Percentiles rank a stretch among this genome's conserved stretches.
Evolutionary conservation across 2,888 invertebrate species (phyloP).

Genomic region (Pachliopta kotzebuea): DNA sequence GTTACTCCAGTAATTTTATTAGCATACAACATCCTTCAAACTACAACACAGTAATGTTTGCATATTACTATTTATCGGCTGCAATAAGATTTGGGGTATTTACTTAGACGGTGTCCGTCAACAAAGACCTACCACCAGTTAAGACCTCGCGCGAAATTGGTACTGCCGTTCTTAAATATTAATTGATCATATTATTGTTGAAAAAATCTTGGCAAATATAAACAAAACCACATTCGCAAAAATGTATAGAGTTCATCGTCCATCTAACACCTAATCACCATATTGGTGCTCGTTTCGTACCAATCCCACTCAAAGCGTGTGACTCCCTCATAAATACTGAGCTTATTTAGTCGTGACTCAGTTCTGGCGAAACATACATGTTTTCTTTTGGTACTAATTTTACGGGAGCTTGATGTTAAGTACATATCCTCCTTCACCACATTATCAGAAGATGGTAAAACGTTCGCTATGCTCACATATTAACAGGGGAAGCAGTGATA

Average conservation of each 20-base stretch:
- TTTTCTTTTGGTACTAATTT: slow-evolving; percentile 30
- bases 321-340: slow-evolving; percentile 34
- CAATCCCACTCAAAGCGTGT: slow-evolving; percentile 31
- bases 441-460: too few relatives aligned
- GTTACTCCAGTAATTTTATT: too few relatives aligned
- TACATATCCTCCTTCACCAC: not conserved
- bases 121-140: too few relatives aligned
- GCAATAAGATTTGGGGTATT: too few relatives aligned
- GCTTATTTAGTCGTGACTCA: slow-evolving; percentile 43
- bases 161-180: too few relatives aligned
- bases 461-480: too few relatives aligned
- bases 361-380: slow-evolving; percentile 38
- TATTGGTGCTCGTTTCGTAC: slow-evolving; percentile 30
- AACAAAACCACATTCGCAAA: not conserved
- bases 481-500: too few relatives aligned
- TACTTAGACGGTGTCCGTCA: too few relatives aligned
- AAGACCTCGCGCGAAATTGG: too few relatives aligned
- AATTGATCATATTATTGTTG: not conserved
- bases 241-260: slow-evolving; percentile 12
- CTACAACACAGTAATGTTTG: too few relatives aligned
- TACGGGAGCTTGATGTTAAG: slow-evolving; percentile 31
- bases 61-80: too few relatives aligned
- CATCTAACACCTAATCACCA: slow-evolving; percentile 23
- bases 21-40: too few relatives aligned
- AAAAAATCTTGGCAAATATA: not conserved